Evolutionary conservation across 2,113 vertebrate genomes (phyloP).

Genomic region (Anoura caudifer): DNA sequence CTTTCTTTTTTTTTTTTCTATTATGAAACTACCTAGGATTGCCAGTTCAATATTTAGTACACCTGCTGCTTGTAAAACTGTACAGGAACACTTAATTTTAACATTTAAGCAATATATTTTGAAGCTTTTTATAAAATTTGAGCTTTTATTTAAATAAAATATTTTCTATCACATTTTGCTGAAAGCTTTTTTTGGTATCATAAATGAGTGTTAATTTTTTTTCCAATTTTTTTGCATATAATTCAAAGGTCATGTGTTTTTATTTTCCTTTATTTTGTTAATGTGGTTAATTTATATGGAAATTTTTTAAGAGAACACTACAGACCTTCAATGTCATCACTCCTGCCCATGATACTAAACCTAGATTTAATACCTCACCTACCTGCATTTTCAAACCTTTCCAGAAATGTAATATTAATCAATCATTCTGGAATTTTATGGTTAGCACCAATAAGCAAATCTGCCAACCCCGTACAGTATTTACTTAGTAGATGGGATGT

Average conservation of each 20-base stretch:
- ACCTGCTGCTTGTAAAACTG: neutral
- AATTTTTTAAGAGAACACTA: neutral
- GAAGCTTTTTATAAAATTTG: neutral
- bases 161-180: neutral
- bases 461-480: neutral
- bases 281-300: neutral
- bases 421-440: neutral
- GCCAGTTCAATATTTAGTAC: neutral
- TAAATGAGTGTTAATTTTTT: neutral
- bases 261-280: neutral
- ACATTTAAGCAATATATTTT: neutral
- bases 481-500: neutral
- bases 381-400: neutral
- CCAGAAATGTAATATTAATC: neutral
- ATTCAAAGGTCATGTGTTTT: neutral
- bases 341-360: neutral
- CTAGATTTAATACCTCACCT: neutral
- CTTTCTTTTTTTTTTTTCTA: neutral
- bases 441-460: neutral
- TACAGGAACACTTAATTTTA: neutral
- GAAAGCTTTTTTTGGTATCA: neutral
- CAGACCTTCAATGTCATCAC: neutral
- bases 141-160: neutral
- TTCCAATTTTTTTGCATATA: neutral
- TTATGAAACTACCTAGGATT: neutral